Conservation (phyloP, 2,113 vertebrate species). For the Poecile atricapillus region DNA sequence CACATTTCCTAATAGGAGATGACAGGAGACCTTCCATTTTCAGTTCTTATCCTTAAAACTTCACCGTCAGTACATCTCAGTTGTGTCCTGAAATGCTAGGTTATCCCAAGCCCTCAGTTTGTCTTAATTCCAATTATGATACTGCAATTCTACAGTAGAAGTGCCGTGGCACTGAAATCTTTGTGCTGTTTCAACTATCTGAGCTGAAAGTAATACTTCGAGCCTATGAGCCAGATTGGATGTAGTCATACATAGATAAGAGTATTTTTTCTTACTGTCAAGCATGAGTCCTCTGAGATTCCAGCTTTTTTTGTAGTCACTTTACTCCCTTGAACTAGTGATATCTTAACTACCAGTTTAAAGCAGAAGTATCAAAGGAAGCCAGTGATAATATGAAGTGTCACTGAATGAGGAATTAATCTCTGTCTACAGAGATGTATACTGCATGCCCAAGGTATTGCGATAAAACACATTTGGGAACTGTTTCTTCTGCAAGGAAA, state of each 20-base stretch:
- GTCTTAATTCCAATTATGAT: background rate
- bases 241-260: background rate
- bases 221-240: background rate
- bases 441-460: background rate
- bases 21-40: background rate
- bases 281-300: background rate
- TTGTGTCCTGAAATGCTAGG: background rate
- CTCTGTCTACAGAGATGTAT: background rate
- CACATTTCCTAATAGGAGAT: background rate
- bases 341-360: constrained; percentile 43
- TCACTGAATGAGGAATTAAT: constrained; percentile 37
- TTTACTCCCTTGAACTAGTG: background rate
- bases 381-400: background rate
- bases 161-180: background rate
- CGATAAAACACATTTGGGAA: constrained; percentile 19
- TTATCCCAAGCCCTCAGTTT: background rate
- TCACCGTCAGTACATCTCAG: background rate
- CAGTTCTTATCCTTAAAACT: background rate
- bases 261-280: background rate
- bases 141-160: background rate
- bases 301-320: background rate
- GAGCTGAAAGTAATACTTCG: background rate
- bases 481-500: constrained; percentile 8
- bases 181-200: background rate
- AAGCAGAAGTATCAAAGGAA: constrained; percentile 30